Evolutionary conservation across 1,140 invertebrate genomes (phyloP).

Genomic region (Musca vetustissima): DNA sequence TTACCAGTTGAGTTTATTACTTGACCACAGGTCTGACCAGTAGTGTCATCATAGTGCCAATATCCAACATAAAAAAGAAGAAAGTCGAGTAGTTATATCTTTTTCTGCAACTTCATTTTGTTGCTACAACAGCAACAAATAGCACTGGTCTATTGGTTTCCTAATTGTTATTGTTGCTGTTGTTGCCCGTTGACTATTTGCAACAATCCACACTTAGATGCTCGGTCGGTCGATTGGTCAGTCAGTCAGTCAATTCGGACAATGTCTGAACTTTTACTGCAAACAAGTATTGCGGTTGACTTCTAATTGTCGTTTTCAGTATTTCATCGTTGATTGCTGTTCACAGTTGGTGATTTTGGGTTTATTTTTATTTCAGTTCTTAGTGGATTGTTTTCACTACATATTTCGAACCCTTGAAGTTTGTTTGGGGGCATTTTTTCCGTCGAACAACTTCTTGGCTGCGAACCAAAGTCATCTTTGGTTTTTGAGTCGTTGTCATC

Average conservation of each 20-base stretch:
- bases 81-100: too few species aligned
- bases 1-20: background rate
- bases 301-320: constrained; percentile 15
- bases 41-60: too few species aligned
- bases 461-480: constrained; percentile 8
- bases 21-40: background rate
- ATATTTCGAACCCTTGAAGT: background rate
- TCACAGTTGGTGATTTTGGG: background rate
- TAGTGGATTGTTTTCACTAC: background rate
- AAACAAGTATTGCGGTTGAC: constrained; percentile 18
- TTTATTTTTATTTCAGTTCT: background rate
- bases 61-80: too few species aligned
- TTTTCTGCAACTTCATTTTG: background rate
- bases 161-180: constrained; percentile 1
- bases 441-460: background rate
- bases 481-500: too few species aligned
- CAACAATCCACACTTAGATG: background rate
- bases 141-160: background rate
- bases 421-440: background rate
- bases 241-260: too few species aligned
- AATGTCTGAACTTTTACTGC: background rate
- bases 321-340: background rate
- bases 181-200: background rate
- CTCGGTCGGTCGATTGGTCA: too few species aligned
- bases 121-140: background rate